Base-by-base conservation (phyloP, 2,888 invertebrate genomes). In the Linnaemya tessellans region DNA sequence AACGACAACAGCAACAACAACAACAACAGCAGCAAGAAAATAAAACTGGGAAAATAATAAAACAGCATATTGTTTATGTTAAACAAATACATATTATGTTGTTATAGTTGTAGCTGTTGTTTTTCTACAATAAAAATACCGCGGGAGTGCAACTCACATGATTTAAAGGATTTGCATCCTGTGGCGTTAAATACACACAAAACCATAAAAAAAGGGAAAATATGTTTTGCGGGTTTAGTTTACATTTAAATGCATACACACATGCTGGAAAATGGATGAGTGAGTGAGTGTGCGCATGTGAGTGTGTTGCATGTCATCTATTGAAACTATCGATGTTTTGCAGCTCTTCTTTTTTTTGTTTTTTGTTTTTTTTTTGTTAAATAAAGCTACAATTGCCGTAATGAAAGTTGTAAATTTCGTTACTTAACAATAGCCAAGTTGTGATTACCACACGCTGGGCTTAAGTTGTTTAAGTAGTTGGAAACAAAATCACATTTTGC, bases 21-120 rank as follows among this genome's bases (percentile, higher is more conserved):
- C 4, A 41, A 15, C 38, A 60, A 43, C 30, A 43, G 75, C 56
- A 11, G 70, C 20, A 38, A 46, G 49, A 38, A 65, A 41, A 11
- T 56, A 65, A 46, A 60, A 25, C 43, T 35, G 38, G 49, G 64
- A 80, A 64, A 74, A 79, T 75, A 65, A 77, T 74, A 68, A 67
- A 84, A 84, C 80, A 85, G 41, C 64, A 81, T 81, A 81, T 81
- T 85, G 84, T 85, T 85, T 78, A 79, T 81, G 84, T 85, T 82
- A 85, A 85, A 81, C 84, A 84, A 84, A 84, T 80, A 81, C 58
- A 30, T 79, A 84, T 70, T 64, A 64, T 82, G 68, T 62, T 81
- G 75, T 81, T 73, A 41, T 62, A 56, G 20, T 41, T 67, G 65
- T 65, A 62, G 65, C 70, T 70, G 4, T 49, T 43, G 54, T 71